Base-by-base conservation (phyloP, 2,113 vertebrate species). In the Oreochromis aureus region DNA sequence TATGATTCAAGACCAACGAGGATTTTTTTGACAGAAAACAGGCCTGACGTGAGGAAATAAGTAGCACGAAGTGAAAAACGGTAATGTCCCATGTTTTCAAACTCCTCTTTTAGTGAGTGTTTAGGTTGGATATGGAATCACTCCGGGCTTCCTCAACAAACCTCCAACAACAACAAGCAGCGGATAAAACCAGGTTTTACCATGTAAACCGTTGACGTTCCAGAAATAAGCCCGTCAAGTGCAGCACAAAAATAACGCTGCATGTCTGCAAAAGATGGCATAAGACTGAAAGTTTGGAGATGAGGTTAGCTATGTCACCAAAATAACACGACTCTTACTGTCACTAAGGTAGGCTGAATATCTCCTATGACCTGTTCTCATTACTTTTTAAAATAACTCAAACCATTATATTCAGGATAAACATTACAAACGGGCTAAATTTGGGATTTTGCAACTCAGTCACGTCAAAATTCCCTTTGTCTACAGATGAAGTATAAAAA, bases 151-250 rank as follows among this genome's bases (percentile, higher is more conserved):
- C 91, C 90, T 88, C 79, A 24, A 6, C 80, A 24, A 32, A 58
- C 51, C 56, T 85, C 88, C 89, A 86, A 89, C 79, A 51, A 81
- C 90, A 92, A 93, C 83, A 93, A 82, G 83, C 85, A 80, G 59
- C 5, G 54, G 88, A 86, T 80, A 63, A 87, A 90, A 93, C 66
- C 87, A 55, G 86, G 88, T 80, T 81, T 83, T 7, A 81, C 87
- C 32, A 13, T 53, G 79, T 85, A 91, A 93, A 93, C 86, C 48
- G 79, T 81, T 84, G 87, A 86, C 54, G 82, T 69, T 83, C 58
- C 76, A 81, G 83, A 85, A 91, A 93, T 88, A 86, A 78, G 19
- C 13, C 61, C 3, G 61, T 87, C 84, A 73, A 86, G 73, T 84
- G 86, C 87, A 59, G 24, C 83, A 85, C 56, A 85, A 59, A 81